These are phyloP conservation scores for Maniola jurtina DNA, from an alignment of 1,140 invertebrate species.

Conservation along the genomic window DNA sequence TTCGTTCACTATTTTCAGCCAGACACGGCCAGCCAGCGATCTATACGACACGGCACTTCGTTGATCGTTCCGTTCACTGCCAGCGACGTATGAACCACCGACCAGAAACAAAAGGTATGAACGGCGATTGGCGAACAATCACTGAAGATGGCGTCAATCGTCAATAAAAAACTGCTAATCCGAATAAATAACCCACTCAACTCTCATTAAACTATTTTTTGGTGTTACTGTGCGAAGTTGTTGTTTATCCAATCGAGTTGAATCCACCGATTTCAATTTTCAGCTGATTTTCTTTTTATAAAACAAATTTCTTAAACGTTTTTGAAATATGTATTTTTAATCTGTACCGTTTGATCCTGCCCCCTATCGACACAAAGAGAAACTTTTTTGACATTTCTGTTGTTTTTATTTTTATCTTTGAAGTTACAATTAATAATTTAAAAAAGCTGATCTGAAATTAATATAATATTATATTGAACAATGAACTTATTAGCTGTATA, in stretches of 20 bases:
- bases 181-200: background rate
- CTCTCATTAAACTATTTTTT: background rate
- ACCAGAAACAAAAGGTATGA: too few species aligned
- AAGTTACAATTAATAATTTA: too few species aligned
- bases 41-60: conserved; percentile 72
- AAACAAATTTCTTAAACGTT: background rate
- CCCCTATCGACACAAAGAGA: too few species aligned
- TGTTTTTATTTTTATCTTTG: too few species aligned
- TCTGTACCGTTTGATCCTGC: background rate
- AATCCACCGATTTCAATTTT: too few species aligned
- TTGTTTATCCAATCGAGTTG: background rate
- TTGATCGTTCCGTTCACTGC: conserved; percentile 77
- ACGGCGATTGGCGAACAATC: conserved; percentile 54
- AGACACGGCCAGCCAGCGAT: conserved; percentile 70
- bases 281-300: too few species aligned
- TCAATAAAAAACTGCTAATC: background rate
- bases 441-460: too few species aligned
- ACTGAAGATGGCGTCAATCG: conserved; percentile 56
- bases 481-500: too few species aligned
- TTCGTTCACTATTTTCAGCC: conserved; percentile 76
- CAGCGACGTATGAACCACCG: conserved; percentile 65
- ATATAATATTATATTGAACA: too few species aligned
- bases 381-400: too few species aligned
- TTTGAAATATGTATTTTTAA: background rate
- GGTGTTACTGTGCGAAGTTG: conserved; percentile 16